Evolutionary conservation across 2,797 vertebrate genomes (phyloP).

Genomic region (Poeciliopsis presidionis): DNA sequence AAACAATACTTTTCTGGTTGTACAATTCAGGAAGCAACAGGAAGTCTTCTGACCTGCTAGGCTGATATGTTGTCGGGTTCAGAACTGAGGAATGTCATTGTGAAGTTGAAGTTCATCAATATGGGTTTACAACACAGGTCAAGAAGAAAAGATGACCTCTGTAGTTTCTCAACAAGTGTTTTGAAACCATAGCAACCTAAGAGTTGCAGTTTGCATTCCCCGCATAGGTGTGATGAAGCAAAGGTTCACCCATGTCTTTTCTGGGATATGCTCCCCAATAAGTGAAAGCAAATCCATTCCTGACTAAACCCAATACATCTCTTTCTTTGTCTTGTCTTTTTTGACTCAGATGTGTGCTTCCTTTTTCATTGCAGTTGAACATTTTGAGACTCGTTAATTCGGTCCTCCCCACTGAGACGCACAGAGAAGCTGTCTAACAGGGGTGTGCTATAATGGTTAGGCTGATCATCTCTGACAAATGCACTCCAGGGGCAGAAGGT

Average conservation of each 20-base stretch:
- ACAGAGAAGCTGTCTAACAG: constrained; percentile 19
- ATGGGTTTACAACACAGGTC: constrained; percentile 15
- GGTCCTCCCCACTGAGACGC: constrained; percentile 11
- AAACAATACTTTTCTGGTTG: background rate
- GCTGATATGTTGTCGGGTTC: constrained; percentile 34
- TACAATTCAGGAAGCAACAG: constrained; percentile 26
- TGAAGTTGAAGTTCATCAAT: background rate
- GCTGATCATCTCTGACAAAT: constrained; percentile 70
- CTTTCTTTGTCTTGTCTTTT: background rate
- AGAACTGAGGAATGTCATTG: constrained; percentile 16
- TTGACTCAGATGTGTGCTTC: background rate
- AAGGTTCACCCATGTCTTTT: constrained; percentile 21
- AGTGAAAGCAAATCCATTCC: constrained; percentile 3
- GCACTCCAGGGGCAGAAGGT: constrained; percentile 59
- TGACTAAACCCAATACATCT: background rate
- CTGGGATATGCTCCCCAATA: constrained; percentile 13
- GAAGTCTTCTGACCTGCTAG: background rate
- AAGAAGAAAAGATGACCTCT: constrained; percentile 20
- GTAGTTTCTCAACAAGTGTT: constrained; percentile 40
- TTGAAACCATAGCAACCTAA: constrained; percentile 53
- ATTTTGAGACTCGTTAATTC: constrained; percentile 7
- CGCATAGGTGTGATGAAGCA: constrained; percentile 54
- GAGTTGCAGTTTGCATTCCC: constrained; percentile 62
- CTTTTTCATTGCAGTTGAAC: background rate
- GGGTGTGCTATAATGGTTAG: constrained; percentile 23